A percentile compares a stretch with the other conserved stretches of the same genome.
Conservation (phyloP, 2,888 invertebrate genomes). For the Sarcophaga variegata region DNA sequence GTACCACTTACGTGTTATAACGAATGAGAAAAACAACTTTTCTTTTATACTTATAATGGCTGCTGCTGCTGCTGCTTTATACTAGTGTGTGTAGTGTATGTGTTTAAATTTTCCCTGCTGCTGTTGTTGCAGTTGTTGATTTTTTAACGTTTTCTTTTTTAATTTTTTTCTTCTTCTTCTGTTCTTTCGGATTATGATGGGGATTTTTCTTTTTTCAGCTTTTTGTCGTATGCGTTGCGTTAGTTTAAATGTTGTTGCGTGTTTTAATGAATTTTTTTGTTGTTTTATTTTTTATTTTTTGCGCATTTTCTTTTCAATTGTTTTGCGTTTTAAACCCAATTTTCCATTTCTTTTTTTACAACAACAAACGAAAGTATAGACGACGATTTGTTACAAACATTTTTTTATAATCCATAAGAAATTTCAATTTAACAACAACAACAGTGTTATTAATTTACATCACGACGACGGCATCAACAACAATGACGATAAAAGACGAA, state of each 20-base stretch:
- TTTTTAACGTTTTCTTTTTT: conserved; percentile 1
- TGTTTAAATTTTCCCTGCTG: conserved; percentile 6
- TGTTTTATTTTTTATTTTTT: conserved; percentile 44
- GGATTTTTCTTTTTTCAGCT: conserved; percentile 46
- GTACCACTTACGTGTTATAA: background rate
- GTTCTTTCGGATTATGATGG: conserved; percentile 38
- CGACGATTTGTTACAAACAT: conserved; percentile 30
- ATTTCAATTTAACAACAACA: conserved; percentile 36
- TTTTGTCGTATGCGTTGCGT: conserved; percentile 10
- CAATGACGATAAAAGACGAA: background rate
- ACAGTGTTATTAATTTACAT: conserved; percentile 28
- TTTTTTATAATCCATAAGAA: conserved; percentile 33
- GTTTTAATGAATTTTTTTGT: conserved; percentile 51
- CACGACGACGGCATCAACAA: conserved; percentile 22
- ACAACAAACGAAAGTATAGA: conserved; percentile 34
- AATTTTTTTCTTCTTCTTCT: background rate
- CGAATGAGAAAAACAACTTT: conserved; percentile 53
- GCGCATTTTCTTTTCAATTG: conserved; percentile 57
- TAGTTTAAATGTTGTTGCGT: conserved; percentile 26
- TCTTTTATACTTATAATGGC: conserved; percentile 39
- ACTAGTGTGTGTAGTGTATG: conserved; percentile 13
- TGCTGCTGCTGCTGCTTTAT: conserved; percentile 25
- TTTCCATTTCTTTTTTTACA: conserved; percentile 15
- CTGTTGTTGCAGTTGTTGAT: background rate
- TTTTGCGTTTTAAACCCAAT: conserved; percentile 58